These are phyloP conservation scores for Remorina albescens DNA, from an alignment of 2,797 vertebrate species.

Conservation along the genomic window DNA sequence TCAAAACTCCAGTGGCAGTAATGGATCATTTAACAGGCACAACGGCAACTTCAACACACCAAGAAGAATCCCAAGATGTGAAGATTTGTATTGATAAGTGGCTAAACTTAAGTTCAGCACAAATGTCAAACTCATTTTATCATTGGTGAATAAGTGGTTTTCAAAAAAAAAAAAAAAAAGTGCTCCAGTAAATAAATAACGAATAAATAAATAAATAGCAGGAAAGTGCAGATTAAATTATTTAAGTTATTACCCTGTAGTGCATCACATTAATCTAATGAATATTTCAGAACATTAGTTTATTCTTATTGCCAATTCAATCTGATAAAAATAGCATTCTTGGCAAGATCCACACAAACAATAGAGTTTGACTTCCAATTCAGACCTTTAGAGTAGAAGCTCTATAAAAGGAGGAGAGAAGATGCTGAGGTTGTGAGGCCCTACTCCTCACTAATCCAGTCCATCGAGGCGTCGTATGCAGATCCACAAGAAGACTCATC, in stretches of 20 bases:
- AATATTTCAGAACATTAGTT: conserved; percentile 2
- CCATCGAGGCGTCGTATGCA: conserved; percentile 85
- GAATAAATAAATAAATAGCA: conserved; percentile 33
- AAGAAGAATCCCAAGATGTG: background rate
- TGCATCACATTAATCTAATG: background rate
- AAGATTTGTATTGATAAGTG: background rate
- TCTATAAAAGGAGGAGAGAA: background rate
- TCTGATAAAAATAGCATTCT: background rate
- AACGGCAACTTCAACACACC: conserved; percentile 21
- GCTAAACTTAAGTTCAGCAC: background rate
- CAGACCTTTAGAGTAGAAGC: conserved; percentile 1
- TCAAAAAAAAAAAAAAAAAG: conserved; percentile 24
- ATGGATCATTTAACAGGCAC: conserved; percentile 30
- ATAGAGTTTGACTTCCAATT: conserved; percentile 7
- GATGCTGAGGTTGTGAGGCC: conserved; percentile 1
- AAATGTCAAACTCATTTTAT: background rate
- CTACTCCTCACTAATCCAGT: conserved; percentile 93
- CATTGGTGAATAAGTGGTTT: conserved; percentile 3
- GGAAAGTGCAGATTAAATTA: conserved; percentile 25
- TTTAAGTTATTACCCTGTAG: background rate
- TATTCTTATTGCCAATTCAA: background rate
- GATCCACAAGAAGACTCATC: conserved; percentile 46
- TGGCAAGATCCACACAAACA: conserved; percentile 20
- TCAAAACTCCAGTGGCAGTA: conserved; percentile 38
- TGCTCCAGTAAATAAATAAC: conserved; percentile 51